Percentiles rank a stretch among this genome's conserved stretches.
Evolutionary conservation across 2,113 vertebrate species (phyloP).

Genomic region (Prionailurus viverrinus): DNA sequence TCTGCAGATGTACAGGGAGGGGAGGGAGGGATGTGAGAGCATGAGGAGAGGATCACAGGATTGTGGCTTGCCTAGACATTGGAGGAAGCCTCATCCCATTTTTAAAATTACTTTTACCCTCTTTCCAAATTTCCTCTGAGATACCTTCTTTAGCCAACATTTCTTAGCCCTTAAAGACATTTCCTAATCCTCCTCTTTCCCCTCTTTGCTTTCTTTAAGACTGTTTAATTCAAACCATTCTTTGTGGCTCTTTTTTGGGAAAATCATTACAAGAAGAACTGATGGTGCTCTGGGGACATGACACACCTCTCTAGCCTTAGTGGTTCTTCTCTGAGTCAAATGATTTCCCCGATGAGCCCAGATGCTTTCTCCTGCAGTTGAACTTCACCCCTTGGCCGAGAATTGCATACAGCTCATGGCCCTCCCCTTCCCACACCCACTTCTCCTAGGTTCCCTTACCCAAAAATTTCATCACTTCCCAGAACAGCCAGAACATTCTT

Average conservation of each 20-base stretch:
- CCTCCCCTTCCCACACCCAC: background rate
- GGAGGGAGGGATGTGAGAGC: no score
- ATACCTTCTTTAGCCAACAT: background rate
- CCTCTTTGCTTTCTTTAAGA: background rate
- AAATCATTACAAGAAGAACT: no score
- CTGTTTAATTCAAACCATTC: background rate
- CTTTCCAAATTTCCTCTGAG: background rate
- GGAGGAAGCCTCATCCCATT: background rate
- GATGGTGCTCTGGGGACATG: background rate
- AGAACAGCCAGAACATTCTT: background rate
- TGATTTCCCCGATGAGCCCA: background rate
- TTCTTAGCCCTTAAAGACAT: background rate
- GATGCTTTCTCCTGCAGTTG: background rate
- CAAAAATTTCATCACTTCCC: constrained; percentile 56
- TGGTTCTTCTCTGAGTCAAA: background rate
- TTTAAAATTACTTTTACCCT: background rate
- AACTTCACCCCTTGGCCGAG: background rate
- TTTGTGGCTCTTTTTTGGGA: background rate
- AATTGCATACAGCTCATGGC: no score
- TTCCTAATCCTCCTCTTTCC: background rate
- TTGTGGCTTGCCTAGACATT: background rate
- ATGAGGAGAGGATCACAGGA: background rate
- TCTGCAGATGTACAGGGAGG: background rate
- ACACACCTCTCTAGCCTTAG: background rate
- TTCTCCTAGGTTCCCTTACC: background rate